These are phyloP conservation scores for Epirrhoe alternata DNA, from an alignment of 2,888 invertebrate genomes.

Conservation along the genomic window DNA sequence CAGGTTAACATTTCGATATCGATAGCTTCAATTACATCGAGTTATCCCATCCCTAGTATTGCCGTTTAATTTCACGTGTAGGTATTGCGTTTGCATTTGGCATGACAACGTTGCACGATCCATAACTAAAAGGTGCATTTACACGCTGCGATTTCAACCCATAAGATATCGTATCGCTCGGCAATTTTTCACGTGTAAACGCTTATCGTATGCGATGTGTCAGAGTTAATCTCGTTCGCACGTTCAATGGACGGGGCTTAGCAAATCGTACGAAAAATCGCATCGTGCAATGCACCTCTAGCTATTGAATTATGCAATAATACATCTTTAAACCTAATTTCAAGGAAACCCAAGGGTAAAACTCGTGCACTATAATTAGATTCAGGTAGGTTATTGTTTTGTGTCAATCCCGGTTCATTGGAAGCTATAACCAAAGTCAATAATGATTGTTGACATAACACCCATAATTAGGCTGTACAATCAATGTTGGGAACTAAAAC, in stretches of 20 bases:
- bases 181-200: too few species aligned
- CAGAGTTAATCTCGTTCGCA: too few species aligned
- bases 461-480: neutral
- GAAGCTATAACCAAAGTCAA: neutral
- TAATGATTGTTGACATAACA: neutral
- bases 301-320: slow-evolving; percentile 19
- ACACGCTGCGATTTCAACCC: too few species aligned
- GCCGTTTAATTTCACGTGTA: slow-evolving; percentile 26
- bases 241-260: too few species aligned
- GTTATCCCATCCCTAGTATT: slow-evolving; percentile 12
- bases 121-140: too few species aligned
- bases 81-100: slow-evolving; percentile 29
- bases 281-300: too few species aligned
- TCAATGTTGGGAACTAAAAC: slow-evolving; percentile 1
- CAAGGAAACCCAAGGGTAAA: neutral
- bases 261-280: too few species aligned
- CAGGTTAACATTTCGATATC: neutral
- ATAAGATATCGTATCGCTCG: too few species aligned
- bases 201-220: too few species aligned
- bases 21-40: neutral
- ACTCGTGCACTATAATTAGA: neutral
- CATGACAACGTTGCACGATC: slow-evolving; percentile 22
- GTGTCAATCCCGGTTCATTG: neutral
- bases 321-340: too few species aligned
- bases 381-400: neutral